A percentile compares a stretch with the other conserved stretches of the same genome.
phyloP scores from a whole-genome alignment of 2,797 vertebrate genomes.

The Enteromius afrohamiltoni region DNA sequence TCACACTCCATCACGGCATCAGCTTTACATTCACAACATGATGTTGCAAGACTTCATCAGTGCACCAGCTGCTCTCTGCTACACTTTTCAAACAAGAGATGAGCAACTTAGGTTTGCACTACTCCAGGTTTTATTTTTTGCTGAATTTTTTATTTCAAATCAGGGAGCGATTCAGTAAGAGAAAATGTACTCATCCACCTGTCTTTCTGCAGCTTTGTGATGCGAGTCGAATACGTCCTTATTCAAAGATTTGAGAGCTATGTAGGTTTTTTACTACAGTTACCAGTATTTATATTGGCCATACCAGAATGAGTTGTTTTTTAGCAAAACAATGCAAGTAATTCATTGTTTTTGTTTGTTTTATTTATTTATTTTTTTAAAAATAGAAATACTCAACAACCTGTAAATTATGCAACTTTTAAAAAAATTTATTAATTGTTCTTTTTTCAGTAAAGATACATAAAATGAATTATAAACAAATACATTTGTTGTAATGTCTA shows the following conservation, averaged over 20 bases:
- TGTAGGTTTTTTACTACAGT: not conserved
- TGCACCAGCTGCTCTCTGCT: slow-evolving; percentile 14
- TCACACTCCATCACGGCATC: slow-evolving; percentile 27
- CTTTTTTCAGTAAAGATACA: not conserved
- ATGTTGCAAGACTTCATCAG: not conserved
- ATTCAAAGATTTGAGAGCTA: not conserved
- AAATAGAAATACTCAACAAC: not conserved
- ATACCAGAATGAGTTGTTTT: not conserved
- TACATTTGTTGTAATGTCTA: not conserved
- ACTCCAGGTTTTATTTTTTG: not conserved
- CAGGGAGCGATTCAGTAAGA: not conserved
- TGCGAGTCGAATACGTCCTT: not conserved
- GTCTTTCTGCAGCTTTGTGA: not conserved
- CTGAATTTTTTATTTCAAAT: not conserved
- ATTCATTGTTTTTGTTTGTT: not conserved
- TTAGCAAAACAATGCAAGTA: not conserved
- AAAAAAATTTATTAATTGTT: too few relatives aligned
- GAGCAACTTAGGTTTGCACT: not conserved
- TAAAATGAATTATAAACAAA: not conserved
- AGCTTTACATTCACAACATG: slow-evolving; percentile 15
- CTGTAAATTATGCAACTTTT: not conserved
- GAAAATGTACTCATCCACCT: not conserved
- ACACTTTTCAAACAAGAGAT: not conserved
- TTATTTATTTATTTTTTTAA: not conserved
- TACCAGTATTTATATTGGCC: not conserved